phyloP scores from a whole-genome alignment of 1,140 invertebrate genomes.

The Heliconius hermathena region DNA sequence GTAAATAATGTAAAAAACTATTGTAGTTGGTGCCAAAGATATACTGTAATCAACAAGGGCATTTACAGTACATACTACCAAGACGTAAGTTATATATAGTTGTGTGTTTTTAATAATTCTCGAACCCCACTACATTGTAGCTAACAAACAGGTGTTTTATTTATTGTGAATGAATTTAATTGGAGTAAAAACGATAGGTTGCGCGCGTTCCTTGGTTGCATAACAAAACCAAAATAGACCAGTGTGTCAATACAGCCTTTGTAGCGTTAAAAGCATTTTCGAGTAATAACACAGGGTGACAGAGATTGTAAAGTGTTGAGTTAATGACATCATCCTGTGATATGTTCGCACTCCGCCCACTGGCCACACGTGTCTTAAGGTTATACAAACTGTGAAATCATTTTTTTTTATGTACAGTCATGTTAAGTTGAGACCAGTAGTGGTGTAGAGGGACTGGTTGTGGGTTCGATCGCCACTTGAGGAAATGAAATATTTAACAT shows the following conservation, averaged over 20 bases:
- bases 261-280: constrained; percentile 44
- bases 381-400: constrained; percentile 44
- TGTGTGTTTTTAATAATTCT: constrained; percentile 31
- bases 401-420: neutral
- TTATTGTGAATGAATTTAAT: constrained; percentile 62
- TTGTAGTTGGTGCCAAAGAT: neutral
- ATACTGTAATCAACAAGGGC: constrained; percentile 50
- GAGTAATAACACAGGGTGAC: constrained; percentile 53
- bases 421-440: no score
- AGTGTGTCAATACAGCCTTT: constrained; percentile 57
- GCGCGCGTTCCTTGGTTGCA: constrained; percentile 44
- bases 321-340: constrained; percentile 74
- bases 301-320: constrained; percentile 58
- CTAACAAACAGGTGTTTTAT: constrained; percentile 50
- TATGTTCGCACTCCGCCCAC: constrained; percentile 71
- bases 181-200: constrained; percentile 42
- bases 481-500: no score
- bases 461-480: no score
- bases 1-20: constrained; percentile 47
- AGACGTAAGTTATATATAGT: constrained; percentile 42
- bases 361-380: constrained; percentile 66
- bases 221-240: constrained; percentile 58
- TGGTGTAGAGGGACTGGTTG: no score
- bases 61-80: constrained; percentile 41
- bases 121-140: constrained; percentile 18